Evolutionary conservation across 2,113 vertebrate genomes (phyloP).

Genomic region (Pelvicachromis taeniatus): DNA sequence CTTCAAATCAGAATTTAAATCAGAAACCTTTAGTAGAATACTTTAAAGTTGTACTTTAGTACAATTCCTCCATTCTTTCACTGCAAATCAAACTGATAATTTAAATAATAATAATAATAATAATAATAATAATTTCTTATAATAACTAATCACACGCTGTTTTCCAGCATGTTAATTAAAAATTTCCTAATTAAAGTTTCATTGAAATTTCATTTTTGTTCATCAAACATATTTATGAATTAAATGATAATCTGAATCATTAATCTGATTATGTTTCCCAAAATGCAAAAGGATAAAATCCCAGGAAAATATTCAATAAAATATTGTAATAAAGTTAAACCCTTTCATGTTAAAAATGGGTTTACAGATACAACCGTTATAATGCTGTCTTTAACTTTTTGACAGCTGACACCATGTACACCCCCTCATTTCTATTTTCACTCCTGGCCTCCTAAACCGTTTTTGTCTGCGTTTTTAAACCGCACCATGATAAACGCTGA

Average conservation of each 20-base stretch:
- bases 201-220: neutral
- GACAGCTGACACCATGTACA: neutral
- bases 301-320: neutral
- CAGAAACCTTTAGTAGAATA: neutral
- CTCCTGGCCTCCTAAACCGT: constrained; percentile 12
- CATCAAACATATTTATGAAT: neutral
- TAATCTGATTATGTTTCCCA: neutral
- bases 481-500: constrained; percentile 30
- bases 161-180: neutral
- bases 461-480: constrained; percentile 18
- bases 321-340: neutral
- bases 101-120: neutral
- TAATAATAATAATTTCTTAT: neutral
- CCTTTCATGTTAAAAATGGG: neutral
- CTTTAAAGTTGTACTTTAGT: neutral
- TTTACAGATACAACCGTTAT: neutral
- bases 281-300: neutral
- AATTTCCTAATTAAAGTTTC: neutral
- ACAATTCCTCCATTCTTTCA: neutral
- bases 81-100: neutral
- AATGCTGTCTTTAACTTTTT: neutral
- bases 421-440: neutral
- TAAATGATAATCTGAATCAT: neutral
- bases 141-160: neutral
- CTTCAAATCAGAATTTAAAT: neutral